Percentiles rank a stretch among this genome's conserved stretches.
phyloP scores from a whole-genome alignment of 2,888 invertebrate genomes.

The Sarcophaga variegata region DNA sequence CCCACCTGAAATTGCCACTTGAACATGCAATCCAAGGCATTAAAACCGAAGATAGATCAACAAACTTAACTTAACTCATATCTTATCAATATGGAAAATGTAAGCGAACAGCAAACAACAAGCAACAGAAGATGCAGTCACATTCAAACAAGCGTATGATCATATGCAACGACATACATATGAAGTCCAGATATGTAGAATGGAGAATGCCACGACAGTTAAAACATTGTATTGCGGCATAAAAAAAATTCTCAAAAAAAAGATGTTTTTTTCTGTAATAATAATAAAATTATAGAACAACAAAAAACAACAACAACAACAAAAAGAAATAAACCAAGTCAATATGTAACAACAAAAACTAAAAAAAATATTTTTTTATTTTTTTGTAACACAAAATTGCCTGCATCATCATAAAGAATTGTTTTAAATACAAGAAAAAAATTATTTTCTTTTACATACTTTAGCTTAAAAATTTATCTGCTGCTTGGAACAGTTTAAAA shows the following conservation, averaged over 20 bases:
- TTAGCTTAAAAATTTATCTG: constrained; percentile 49
- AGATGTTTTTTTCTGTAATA: constrained; percentile 28
- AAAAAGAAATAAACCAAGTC: constrained; percentile 52
- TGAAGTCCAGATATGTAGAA: not conserved
- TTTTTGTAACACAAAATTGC: constrained; percentile 58
- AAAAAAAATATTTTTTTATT: not conserved
- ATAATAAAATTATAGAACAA: constrained; percentile 65
- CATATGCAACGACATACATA: constrained; percentile 12
- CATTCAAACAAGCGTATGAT: not conserved
- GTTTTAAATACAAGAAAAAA: not conserved
- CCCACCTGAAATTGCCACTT: constrained; percentile 69
- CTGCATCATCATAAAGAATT: constrained; percentile 36
- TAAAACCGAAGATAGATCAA: constrained; percentile 63
- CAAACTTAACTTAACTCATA: constrained; percentile 65
- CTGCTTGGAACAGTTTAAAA: constrained; percentile 39
- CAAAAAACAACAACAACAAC: constrained; percentile 48
- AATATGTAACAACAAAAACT: not conserved
- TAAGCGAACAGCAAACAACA: constrained; percentile 26
- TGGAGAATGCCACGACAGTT: not conserved
- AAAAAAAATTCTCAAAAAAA: constrained; percentile 26
- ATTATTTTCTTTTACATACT: not conserved
- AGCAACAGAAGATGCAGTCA: constrained; percentile 8
- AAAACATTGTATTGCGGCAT: constrained; percentile 47
- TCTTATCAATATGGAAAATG: constrained; percentile 64
- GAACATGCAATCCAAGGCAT: constrained; percentile 69